Base-by-base conservation (phyloP, 2,888 invertebrate genomes). In the Plutella xylostella region DNA sequence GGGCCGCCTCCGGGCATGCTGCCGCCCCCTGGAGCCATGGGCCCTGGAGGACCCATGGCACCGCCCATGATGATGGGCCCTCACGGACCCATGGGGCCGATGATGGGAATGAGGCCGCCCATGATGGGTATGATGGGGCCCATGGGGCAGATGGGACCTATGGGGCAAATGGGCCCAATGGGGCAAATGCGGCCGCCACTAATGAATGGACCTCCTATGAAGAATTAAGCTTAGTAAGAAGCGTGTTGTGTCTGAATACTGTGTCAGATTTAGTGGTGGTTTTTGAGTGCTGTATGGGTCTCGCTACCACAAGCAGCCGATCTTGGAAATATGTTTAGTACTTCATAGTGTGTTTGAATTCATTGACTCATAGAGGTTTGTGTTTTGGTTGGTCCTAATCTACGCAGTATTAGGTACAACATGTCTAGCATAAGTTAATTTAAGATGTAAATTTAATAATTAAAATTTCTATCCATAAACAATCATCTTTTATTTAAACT, bases 11-110 rank as follows among this genome's bases (percentile, higher is more conserved):
- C 88, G 87, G 67, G 85, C 38, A 84, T 85, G 12, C 85, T 76
- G 9, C 82, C 77, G 12, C 45, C 14, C 18, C 79, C 89, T 89
- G 89, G 90, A 0, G 90, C 90, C 1, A 80, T 90, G 89, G 89
- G 90, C 1, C 90, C 90, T 1, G 89, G 89, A 49, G 90, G 90
- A 9, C 90, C 89, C 2, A 89, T 90, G 87, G 77, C 76, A 15
- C 90, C 89, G 60, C 90, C 90, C 1, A 92, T 92, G 91, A 92
- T 92, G 89, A 92, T 93, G 89, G 87, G 90, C 54, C 92, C 92
- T 1, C 92, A 92, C 17, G 90, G 91, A 43, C 91, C 90, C 4
- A 91, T 91, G 85, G 91, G 92, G 82, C 91, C 91, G 3, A 89
- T 88, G 67, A 90, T 90, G 89, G 89, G 88, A 51, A 87, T 88